Conservation (phyloP, 1,140 invertebrate genomes). For the Chrysomallon squamiferum region DNA sequence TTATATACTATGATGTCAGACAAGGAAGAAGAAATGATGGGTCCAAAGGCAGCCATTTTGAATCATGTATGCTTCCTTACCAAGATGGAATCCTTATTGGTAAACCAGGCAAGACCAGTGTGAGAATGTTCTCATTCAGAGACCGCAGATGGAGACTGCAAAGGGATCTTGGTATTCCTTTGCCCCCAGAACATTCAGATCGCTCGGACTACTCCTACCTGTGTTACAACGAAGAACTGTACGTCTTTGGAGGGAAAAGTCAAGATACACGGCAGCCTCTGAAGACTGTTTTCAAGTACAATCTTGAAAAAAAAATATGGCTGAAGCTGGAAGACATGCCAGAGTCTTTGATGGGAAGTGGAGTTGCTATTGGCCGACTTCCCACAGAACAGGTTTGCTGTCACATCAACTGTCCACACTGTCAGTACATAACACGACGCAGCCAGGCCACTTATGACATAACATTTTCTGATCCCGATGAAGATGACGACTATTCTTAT, state of each 20-base stretch:
- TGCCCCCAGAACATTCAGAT: slow-evolving; percentile 17
- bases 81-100: slow-evolving; percentile 31
- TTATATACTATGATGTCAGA: slow-evolving; percentile 22
- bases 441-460: slow-evolving; percentile 31
- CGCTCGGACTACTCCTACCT: slow-evolving; percentile 27
- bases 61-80: slow-evolving; percentile 26
- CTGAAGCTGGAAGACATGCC: slow-evolving; percentile 35
- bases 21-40: slow-evolving; percentile 16
- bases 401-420: slow-evolving; percentile 48
- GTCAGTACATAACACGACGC: slow-evolving; percentile 23
- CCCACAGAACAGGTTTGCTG: slow-evolving; percentile 37
- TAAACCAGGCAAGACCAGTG: slow-evolving; percentile 33
- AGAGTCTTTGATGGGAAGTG: slow-evolving; percentile 29
- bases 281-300: slow-evolving; percentile 27
- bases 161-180: slow-evolving; percentile 23
- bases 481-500: slow-evolving; percentile 27
- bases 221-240: slow-evolving; percentile 33
- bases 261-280: slow-evolving; percentile 16
- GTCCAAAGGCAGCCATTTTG: slow-evolving; percentile 28
- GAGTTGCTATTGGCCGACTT: slow-evolving; percentile 26
- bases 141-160: slow-evolving; percentile 22
- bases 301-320: slow-evolving; percentile 27
- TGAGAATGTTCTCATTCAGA: slow-evolving; percentile 25
- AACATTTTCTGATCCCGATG: slow-evolving; percentile 19
- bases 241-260: slow-evolving; percentile 43